phyloP scores from a whole-genome alignment of 2,113 vertebrate species.

The Rhea pennata region DNA sequence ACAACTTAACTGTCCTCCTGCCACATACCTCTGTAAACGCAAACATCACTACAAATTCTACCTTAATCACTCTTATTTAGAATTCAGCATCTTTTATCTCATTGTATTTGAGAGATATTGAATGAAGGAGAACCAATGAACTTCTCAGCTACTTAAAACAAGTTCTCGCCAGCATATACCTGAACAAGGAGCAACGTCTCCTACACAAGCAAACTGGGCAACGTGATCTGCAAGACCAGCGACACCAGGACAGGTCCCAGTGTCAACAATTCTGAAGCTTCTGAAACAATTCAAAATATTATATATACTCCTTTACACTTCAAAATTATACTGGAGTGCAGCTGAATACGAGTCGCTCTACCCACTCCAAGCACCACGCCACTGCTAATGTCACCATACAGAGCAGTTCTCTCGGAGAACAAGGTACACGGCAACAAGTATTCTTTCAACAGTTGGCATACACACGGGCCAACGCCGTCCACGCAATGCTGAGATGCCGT shows the following conservation, averaged over 20 bases:
- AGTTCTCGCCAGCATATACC: neutral
- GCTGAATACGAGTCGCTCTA: neutral
- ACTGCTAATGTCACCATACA: rapidly evolving
- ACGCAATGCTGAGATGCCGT: neutral
- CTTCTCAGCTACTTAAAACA: neutral
- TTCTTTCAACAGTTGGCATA: neutral
- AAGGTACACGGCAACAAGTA: neutral
- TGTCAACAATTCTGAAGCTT: neutral
- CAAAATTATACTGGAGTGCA: too few species aligned
- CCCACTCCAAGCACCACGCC: neutral
- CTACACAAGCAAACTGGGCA: neutral
- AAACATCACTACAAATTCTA: neutral
- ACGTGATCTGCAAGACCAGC: neutral
- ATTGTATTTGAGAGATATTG: neutral
- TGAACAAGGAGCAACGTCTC: neutral
- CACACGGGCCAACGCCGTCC: neutral
- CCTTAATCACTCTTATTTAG: neutral
- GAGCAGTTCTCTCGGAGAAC: neutral
- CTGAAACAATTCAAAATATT: neutral
- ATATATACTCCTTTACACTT: too few species aligned
- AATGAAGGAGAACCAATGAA: neutral
- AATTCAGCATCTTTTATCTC: neutral
- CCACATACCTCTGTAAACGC: neutral
- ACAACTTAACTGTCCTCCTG: neutral
- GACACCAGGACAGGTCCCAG: neutral